Conservation (phyloP, 2,113 vertebrate genomes). For the Cepphus grylle region DNA sequence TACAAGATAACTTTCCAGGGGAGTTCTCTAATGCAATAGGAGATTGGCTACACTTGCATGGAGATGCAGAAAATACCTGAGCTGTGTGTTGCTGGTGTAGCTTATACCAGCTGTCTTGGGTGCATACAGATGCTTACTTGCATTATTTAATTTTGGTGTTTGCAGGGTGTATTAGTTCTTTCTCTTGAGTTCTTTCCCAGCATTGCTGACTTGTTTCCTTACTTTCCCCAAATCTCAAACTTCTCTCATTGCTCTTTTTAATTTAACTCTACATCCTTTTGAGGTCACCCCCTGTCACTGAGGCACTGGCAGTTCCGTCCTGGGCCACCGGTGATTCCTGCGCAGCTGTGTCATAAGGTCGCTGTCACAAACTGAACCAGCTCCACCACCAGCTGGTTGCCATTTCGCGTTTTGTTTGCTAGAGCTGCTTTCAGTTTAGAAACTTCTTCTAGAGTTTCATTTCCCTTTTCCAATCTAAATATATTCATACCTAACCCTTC, state of each 20-base stretch:
- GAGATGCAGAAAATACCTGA: background rate
- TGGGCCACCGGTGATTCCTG: background rate
- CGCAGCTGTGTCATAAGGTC: background rate
- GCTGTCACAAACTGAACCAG: background rate
- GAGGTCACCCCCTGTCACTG: background rate
- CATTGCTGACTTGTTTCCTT: background rate
- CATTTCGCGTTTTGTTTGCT: background rate
- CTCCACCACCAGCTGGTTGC: background rate
- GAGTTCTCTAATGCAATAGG: background rate
- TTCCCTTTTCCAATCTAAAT: background rate
- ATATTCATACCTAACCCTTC: background rate
- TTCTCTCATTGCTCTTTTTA: background rate
- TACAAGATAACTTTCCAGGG: background rate
- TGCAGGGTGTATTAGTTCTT: background rate
- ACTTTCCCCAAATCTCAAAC: background rate
- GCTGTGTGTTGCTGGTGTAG: background rate
- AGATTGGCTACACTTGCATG: background rate
- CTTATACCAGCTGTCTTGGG: background rate
- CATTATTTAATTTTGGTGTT: background rate
- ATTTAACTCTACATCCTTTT: background rate
- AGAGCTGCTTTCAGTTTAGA: background rate
- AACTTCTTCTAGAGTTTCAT: background rate
- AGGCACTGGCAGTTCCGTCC: background rate
- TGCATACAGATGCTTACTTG: background rate
- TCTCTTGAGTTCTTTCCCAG: background rate